Percentiles rank a stretch among this genome's conserved stretches.
Evolutionary conservation across 2,113 vertebrate species (phyloP).

Genomic region (Myotis brandtii): DNA sequence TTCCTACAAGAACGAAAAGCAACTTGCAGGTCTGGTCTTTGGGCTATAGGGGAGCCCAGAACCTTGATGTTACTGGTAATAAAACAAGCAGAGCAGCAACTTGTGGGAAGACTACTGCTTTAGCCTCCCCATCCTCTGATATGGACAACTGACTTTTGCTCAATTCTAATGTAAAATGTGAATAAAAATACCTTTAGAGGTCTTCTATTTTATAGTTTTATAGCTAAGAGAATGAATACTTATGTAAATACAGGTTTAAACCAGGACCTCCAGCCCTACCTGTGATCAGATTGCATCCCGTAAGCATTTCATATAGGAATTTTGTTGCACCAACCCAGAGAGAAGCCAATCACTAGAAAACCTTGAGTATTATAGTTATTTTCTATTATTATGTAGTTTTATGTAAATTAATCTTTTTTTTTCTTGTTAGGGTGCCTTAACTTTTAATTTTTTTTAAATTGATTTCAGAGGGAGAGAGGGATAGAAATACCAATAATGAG

Average conservation of each 20-base stretch:
- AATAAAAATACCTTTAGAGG: slow-evolving; percentile 68
- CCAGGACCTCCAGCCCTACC: not conserved
- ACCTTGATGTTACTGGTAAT: not conserved
- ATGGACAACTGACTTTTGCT: slow-evolving; percentile 31
- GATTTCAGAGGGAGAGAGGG: too few species aligned
- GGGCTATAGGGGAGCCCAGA: not conserved
- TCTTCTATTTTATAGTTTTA: slow-evolving; percentile 50
- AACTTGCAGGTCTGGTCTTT: not conserved
- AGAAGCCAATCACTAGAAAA: not conserved
- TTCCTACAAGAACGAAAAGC: not conserved
- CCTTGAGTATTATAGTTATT: not conserved
- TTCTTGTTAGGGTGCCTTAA: not conserved
- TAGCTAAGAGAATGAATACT: slow-evolving; percentile 41
- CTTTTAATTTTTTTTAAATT: too few species aligned
- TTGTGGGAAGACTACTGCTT: not conserved
- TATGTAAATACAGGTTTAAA: slow-evolving; percentile 1
- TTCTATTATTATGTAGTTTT: not conserved
- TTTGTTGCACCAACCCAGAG: not conserved
- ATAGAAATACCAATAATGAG: too few species aligned
- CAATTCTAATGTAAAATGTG: slow-evolving; percentile 40
- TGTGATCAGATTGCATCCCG: not conserved
- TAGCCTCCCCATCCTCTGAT: not conserved
- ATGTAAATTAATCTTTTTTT: not conserved
- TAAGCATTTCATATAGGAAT: not conserved
- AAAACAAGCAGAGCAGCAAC: not conserved